These are phyloP conservation scores for Myiotriccus ornatus DNA, from an alignment of 2,797 vertebrate genomes.

Conservation along the genomic window DNA sequence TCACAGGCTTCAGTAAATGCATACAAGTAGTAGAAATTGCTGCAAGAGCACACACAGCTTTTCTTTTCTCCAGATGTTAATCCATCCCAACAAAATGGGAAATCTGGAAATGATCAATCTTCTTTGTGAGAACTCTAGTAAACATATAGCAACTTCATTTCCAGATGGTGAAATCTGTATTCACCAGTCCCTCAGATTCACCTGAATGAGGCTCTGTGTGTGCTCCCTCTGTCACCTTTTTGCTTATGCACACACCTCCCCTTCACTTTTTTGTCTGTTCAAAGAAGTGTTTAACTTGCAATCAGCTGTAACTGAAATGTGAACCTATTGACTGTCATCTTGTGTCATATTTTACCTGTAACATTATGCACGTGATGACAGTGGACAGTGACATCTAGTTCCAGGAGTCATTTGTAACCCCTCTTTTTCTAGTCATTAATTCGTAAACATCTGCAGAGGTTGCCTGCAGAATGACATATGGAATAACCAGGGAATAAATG, in stretches of 20 bases:
- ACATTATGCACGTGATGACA: neutral
- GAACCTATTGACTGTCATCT: neutral
- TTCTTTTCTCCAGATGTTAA: slow-evolving; percentile 56
- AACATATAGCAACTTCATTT: slow-evolving; percentile 54
- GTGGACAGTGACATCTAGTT: neutral
- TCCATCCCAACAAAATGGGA: slow-evolving; percentile 13
- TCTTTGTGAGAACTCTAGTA: slow-evolving; percentile 58
- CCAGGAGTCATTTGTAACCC: neutral
- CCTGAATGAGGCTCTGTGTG: slow-evolving; percentile 56
- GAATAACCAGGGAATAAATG: neutral
- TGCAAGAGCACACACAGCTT: neutral
- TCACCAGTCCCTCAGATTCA: slow-evolving; percentile 3
- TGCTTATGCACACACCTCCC: neutral
- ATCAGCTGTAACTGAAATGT: neutral
- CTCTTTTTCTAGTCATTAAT: neutral
- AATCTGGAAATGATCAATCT: slow-evolving; percentile 67
- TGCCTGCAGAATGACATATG: neutral
- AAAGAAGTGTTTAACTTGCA: neutral
- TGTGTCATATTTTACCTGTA: neutral
- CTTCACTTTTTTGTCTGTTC: neutral
- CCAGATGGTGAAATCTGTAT: slow-evolving; percentile 50
- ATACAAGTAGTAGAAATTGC: neutral
- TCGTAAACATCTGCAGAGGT: neutral
- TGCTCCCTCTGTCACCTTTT: neutral
- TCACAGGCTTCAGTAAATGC: neutral